phyloP scores from a whole-genome alignment of 2,113 vertebrate species.

The Oxygymnocypris stewartii region DNA sequence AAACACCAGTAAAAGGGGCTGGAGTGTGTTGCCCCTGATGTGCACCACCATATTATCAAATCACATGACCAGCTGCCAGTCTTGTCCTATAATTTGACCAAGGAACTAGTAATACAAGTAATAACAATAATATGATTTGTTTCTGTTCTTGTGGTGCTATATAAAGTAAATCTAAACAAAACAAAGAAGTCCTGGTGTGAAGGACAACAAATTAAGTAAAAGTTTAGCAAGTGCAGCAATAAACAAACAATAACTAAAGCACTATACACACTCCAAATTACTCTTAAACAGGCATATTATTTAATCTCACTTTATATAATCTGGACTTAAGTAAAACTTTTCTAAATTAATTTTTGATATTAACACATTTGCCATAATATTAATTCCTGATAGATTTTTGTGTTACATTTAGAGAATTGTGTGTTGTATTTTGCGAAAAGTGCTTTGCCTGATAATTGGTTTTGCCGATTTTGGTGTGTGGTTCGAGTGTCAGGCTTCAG shows the following conservation, averaged over 20 bases:
- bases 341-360: too few relatives aligned
- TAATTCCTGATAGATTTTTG: too few relatives aligned
- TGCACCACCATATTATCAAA: neutral
- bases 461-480: too few relatives aligned
- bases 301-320: too few relatives aligned
- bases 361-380: too few relatives aligned
- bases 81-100: neutral
- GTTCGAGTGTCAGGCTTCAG: too few relatives aligned
- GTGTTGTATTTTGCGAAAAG: too few relatives aligned
- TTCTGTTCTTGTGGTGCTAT: neutral
- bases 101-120: too few relatives aligned
- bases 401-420: too few relatives aligned
- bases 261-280: neutral
- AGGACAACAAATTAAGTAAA: neutral
- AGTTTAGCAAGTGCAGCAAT: neutral
- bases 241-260: neutral
- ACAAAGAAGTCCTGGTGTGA: neutral
- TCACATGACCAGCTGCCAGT: neutral
- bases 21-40: neutral
- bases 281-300: too few relatives aligned
- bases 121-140: neutral
- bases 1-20: neutral
- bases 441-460: too few relatives aligned
- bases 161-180: neutral
- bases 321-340: too few relatives aligned